These are phyloP conservation scores for Nicator chloris DNA, from an alignment of 2,113 vertebrate genomes.

Conservation along the genomic window DNA sequence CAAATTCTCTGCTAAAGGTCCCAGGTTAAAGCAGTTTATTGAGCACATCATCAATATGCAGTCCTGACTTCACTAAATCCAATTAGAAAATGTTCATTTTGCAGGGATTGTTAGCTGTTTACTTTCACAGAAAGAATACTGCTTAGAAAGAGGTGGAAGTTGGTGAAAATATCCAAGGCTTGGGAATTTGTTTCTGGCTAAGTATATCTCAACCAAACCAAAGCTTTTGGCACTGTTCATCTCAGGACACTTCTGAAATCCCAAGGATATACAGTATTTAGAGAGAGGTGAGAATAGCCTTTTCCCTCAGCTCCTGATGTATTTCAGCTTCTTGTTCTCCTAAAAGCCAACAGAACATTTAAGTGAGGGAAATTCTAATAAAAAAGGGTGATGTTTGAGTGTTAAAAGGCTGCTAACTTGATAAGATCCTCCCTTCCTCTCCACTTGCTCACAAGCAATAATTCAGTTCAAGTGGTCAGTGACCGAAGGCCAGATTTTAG, in stretches of 20 bases:
- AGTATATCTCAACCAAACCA: neutral
- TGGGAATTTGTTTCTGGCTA: neutral
- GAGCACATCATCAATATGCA: neutral
- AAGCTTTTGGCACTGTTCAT: neutral
- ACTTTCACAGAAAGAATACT: neutral
- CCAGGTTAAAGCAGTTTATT: neutral
- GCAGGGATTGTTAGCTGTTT: neutral
- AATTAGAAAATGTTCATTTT: neutral
- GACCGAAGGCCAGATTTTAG: neutral
- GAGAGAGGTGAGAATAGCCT: neutral
- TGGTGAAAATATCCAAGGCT: neutral
- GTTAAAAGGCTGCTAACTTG: constrained; percentile 1
- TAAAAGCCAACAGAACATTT: neutral
- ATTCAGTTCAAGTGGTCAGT: neutral
- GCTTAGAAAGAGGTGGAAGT: neutral
- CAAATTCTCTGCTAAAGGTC: neutral
- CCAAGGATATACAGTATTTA: neutral
- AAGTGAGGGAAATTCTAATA: neutral
- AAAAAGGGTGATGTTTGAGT: neutral
- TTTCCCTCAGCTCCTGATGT: neutral
- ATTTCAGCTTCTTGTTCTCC: neutral
- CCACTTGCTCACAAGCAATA: neutral
- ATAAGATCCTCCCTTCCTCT: neutral
- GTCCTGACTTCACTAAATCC: neutral
- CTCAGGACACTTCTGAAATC: neutral